phyloP scores from a whole-genome alignment of 2,113 vertebrate genomes.

The Halichoeres trimaculatus region DNA sequence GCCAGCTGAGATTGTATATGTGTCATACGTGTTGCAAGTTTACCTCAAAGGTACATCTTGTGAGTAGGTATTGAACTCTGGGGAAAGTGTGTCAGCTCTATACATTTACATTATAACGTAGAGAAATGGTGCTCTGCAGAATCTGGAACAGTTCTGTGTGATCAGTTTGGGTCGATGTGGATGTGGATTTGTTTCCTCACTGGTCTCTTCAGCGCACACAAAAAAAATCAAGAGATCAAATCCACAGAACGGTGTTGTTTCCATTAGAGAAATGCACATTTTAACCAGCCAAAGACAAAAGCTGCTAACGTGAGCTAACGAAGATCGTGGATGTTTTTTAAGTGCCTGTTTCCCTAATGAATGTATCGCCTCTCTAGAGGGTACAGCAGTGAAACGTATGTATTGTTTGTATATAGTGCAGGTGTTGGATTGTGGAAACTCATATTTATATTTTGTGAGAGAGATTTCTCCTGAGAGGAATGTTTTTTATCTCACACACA shows the following conservation, averaged over 20 bases:
- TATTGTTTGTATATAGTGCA: slow-evolving; percentile 38
- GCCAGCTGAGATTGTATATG: neutral
- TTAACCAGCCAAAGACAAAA: slow-evolving; percentile 12
- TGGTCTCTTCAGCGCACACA: neutral
- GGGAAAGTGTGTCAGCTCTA: neutral
- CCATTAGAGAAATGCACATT: neutral
- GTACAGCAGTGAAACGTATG: slow-evolving; percentile 7
- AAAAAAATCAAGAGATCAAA: slow-evolving; percentile 12
- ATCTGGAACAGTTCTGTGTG: neutral
- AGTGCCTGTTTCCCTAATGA: slow-evolving; percentile 29
- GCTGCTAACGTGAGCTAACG: slow-evolving; percentile 33
- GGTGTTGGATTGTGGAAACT: neutral
- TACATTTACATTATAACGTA: slow-evolving; percentile 4
- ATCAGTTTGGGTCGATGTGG: neutral
- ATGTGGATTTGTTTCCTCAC: neutral
- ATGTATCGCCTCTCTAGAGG: slow-evolving; percentile 27
- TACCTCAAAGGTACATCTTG: neutral
- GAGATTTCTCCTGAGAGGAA: slow-evolving; percentile 10
- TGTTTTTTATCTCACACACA: neutral
- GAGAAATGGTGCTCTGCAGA: slow-evolving; percentile 7
- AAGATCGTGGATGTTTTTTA: slow-evolving; percentile 11
- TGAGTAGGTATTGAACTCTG: slow-evolving; percentile 11
- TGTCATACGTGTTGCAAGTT: neutral
- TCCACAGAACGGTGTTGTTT: neutral
- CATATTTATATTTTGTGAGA: slow-evolving; percentile 4